phyloP scores from a whole-genome alignment of 2,888 invertebrate genomes.

The Synergus umbraculus region DNA sequence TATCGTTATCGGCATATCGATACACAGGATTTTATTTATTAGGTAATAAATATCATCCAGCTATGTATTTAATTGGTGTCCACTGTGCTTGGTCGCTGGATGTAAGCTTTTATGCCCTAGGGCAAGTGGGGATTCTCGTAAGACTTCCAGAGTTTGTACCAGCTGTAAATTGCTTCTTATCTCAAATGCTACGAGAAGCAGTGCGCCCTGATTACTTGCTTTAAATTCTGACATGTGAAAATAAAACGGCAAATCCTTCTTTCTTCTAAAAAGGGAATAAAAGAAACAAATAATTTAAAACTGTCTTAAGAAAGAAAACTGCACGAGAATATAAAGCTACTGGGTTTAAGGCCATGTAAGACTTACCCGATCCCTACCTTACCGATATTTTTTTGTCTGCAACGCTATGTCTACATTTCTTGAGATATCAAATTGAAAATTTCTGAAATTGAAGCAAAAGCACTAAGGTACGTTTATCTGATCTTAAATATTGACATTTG shows the following conservation, averaged over 20 bases:
- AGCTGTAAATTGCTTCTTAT: constrained; percentile 56
- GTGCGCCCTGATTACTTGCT: constrained; percentile 1
- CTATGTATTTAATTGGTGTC: constrained; percentile 52
- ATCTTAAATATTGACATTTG: too few species aligned
- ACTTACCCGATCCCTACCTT: too few species aligned
- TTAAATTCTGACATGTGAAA: background rate
- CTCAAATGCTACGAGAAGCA: constrained; percentile 39
- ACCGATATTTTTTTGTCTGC: too few species aligned
- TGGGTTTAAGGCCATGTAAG: too few species aligned
- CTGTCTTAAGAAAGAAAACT: background rate
- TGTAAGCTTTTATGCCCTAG: constrained; percentile 2
- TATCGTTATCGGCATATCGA: constrained; percentile 48
- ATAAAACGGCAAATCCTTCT: background rate
- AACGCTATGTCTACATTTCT: too few species aligned
- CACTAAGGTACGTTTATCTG: too few species aligned
- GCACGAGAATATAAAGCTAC: background rate
- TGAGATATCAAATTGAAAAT: too few species aligned
- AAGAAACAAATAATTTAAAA: background rate
- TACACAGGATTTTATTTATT: constrained; percentile 52
- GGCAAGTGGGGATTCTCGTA: constrained; percentile 44
- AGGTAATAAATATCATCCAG: constrained; percentile 53
- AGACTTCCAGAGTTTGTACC: constrained; percentile 45
- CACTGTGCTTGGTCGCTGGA: background rate
- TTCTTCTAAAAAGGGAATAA: background rate
- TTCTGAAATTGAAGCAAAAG: too few species aligned